Evolutionary conservation across 2,797 vertebrate species (phyloP), one percentile per base, ranked within the genome.

Genomic region (Jordanella pulchra): DNA sequence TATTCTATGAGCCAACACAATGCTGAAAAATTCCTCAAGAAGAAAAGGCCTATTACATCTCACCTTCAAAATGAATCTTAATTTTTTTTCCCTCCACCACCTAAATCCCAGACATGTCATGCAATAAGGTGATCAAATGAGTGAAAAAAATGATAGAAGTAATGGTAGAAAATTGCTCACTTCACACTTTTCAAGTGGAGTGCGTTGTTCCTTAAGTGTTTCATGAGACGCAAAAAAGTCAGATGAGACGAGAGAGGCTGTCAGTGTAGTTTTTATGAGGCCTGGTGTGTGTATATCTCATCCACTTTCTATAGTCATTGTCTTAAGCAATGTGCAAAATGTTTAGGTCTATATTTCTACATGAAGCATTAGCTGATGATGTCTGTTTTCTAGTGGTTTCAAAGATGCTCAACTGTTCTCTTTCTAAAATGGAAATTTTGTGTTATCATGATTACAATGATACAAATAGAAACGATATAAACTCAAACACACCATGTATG

Each of bases 21-120:
- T 13, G 39, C 27, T 21, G 35, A 60, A 65, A 42, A 63, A 66
- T 73, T 32, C 44, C 45, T 28, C 53, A 48, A 53, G 25, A 18
- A 25, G 39, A 73, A 69, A 73, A 47, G n/a, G 14, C 50, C 74
- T 39, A 45, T 60, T 47, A 45, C 72, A 50, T 72, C 45, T 45
- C 42, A 48, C 25, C 45, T 76, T 80, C 35, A 35, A 56, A 14
- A 45, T 54, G n/a, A 10, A 50, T 14, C 1, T 6, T 30, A 4
- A 44, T 35, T 63, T 67, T 14, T 73, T 45, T n/a, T 2, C 23
- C 7, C 44, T 14, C 13, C 30, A 60, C 54, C 50, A 25, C 67
- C 67, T 79, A 55, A 69, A 67, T 77, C 45, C 66, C 53, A 55
- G 7, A 17, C 35, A 4, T 48, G 42, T 64, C 69, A 42, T 28